Evolutionary conservation across 1,140 invertebrate species (phyloP), one percentile per base, ranked within the genome.

Genomic region (Papilio aristodemus): DNA sequence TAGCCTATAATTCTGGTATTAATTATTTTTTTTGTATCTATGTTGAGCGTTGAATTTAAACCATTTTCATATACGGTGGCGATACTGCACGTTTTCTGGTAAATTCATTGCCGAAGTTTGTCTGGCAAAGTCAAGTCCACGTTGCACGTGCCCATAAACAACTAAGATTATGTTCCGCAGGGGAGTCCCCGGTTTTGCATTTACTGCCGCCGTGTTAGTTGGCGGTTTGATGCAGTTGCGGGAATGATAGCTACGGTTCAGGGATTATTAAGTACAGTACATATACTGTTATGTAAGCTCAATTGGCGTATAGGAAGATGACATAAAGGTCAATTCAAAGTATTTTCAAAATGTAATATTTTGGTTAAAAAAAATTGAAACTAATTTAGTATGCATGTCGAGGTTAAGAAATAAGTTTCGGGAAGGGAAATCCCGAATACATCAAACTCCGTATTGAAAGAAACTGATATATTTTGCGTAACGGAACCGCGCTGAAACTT

Each of bases 81-180:
- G 46, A 13, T 50, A 25, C 3, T 54, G 4, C 19, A 22, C 46
- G 19, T 54, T 54, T 9, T 19, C 19, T 11, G 46, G 22, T 11
- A 54, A 54, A 54, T 54, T 54, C 19, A 54, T 54, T 22, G 46
- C 46, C 10, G 17, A 54, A 54, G 17, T 54, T 54, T 25, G 46
- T 17, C 19, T 54, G 10, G 46, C 46, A 10, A 11, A 54, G 46
- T 54, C 46, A 54, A 54, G 46, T 54, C 46, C 19, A 54, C 19
- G 10, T 19, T 46, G 43, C 8, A 22, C 9, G 10, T 54, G 19
- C 9, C 1, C 19, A 54, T 54, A 54, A 54, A 54, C 46, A 54
- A 54, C 46, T 54, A 54, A 54, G 46, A 54, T 54, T 54, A 54
- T 54, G 46, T 54, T 19, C 9, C 46, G 22, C 46, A 22, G 17